Evolutionary conservation across 2,113 vertebrate species (phyloP).

Genomic region (Clarias magur): DNA sequence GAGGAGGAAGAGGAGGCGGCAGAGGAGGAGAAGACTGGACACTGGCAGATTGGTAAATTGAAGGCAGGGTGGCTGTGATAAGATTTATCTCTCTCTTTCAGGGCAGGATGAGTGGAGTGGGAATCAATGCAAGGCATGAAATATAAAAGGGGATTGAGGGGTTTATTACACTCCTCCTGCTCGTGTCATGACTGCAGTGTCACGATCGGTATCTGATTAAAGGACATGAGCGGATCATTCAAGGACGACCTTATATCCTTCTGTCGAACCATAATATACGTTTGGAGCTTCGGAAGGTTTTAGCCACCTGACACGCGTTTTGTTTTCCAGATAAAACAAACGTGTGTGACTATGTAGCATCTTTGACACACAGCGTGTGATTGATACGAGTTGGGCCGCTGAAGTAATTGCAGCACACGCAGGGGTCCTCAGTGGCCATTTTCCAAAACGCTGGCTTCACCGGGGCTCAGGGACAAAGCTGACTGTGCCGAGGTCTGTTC

Average conservation of each 20-base stretch:
- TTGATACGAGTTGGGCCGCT: constrained; percentile 20
- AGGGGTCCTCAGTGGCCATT: constrained; percentile 23
- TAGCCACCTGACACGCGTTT: not conserved
- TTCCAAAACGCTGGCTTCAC: constrained; percentile 43
- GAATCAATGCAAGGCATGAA: constrained; percentile 43
- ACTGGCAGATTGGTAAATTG: constrained; percentile 21
- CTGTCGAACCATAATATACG: not conserved
- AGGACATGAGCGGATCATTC: constrained; percentile 8
- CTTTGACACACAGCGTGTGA: constrained; percentile 36
- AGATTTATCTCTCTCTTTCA: constrained; percentile 40
- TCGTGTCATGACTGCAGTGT: constrained; percentile 29
- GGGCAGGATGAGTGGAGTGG: constrained; percentile 13
- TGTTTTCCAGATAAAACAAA: not conserved
- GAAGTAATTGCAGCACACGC: constrained; percentile 36
- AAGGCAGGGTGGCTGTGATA: constrained; percentile 28
- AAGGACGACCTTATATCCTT: constrained; percentile 25
- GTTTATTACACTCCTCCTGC: not conserved
- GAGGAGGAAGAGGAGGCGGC: not conserved
- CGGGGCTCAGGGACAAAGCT: constrained; percentile 19
- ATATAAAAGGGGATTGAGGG: constrained; percentile 5
- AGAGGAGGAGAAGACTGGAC: not conserved
- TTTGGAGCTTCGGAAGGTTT: not conserved
- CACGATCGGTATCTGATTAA: constrained; percentile 24
- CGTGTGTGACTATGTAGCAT: not conserved
- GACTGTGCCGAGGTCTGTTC: constrained; percentile 41